Base-by-base conservation (phyloP, 2,113 vertebrate species). In the Podarcis cretensis region DNA sequence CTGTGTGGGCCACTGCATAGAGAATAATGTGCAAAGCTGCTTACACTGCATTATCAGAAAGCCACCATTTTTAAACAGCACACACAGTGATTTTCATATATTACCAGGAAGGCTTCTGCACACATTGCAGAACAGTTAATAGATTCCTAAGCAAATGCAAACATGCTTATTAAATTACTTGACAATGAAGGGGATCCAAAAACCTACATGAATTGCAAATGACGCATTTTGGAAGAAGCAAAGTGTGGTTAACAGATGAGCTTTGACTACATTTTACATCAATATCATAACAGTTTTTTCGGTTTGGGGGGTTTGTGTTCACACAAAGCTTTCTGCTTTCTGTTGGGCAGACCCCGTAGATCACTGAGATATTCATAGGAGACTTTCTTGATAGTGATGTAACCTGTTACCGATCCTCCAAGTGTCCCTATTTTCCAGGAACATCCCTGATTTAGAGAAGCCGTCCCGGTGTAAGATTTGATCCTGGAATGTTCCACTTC, bases 121-220 rank as follows among this genome's bases (percentile, higher is more conserved):
- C 85, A 8, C 48, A 32, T 68, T 86, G 65, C 6, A 14, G 6
- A 84, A 83, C 80, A 83, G 37, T 43, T 57, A 48, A 57, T 40
- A 48, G 90, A 1, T 23, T 85, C 77, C 10, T 85, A 84, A 86
- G 83, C 8, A 90, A 87, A 77, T 82, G 73, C 73, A 85, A 87
- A 89, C 48, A 14, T 74, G 4, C 71, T 71, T 9, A 16, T 91
- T 76, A 87, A 90, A 86, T 83, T 89, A 77, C 80, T 86, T 76
- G 54, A 76, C 5, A 79, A 7, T 16, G 27, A 93, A 89, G 25
- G 32, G 59, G 73, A 48, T 65, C 77, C 14, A 68, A 66, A 0
- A 32, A 25, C 88, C 89, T 79, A 10, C 18, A 87, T 77, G 89
- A 91, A 83, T 27, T 73, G 83, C 74, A 93, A 89, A 83, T 88